Evolutionary conservation across 1,140 invertebrate genomes (phyloP).

Genomic region (Neodiprion fabricii): DNA sequence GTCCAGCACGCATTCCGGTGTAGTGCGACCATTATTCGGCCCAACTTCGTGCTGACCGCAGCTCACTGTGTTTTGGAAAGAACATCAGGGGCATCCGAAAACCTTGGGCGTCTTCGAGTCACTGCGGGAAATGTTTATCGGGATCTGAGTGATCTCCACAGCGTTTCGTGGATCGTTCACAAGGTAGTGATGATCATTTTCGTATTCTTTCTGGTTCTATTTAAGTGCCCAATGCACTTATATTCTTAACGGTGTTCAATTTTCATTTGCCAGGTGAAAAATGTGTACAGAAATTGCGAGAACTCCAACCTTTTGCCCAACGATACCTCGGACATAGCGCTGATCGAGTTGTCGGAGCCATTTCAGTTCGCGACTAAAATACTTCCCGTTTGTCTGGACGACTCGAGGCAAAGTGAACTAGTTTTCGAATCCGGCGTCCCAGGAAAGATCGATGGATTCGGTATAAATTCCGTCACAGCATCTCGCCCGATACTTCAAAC

Average conservation of each 20-base stretch:
- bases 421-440: slow-evolving; percentile 36
- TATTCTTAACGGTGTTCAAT: neutral
- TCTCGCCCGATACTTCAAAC: slow-evolving; percentile 46
- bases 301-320: slow-evolving; percentile 47
- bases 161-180: slow-evolving; percentile 37
- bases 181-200: slow-evolving; percentile 29
- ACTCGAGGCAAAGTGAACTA: slow-evolving; percentile 21
- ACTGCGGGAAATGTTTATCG: slow-evolving; percentile 49
- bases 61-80: slow-evolving; percentile 35
- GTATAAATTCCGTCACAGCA: slow-evolving; percentile 41
- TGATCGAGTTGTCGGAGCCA: slow-evolving; percentile 42
- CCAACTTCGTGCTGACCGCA: neutral
- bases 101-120: slow-evolving; percentile 36
- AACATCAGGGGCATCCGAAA: slow-evolving; percentile 12
- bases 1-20: neutral
- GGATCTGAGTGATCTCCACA: slow-evolving; percentile 44
- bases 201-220: neutral
- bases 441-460: slow-evolving; percentile 55
- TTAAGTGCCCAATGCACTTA: neutral
- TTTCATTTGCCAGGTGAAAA: slow-evolving; percentile 47
- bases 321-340: slow-evolving; percentile 50
- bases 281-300: slow-evolving; percentile 43
- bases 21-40: neutral
- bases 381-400: slow-evolving; percentile 51
- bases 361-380: slow-evolving; percentile 45